These are phyloP conservation scores for Sericinus montela DNA, from an alignment of 2,888 invertebrate species.

Conservation along the genomic window DNA sequence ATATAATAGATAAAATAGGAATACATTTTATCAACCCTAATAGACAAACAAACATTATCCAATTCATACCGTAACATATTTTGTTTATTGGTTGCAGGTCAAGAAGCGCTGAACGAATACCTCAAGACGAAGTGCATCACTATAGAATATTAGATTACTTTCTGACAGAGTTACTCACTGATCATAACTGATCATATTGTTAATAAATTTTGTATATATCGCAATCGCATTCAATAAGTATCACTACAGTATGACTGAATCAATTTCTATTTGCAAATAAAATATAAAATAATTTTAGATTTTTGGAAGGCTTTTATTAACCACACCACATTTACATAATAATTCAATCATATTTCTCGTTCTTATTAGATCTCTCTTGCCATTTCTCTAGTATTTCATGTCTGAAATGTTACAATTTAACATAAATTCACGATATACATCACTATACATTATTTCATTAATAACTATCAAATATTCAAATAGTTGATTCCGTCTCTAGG, in stretches of 20 bases:
- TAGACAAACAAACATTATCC: no score
- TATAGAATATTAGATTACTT: slow-evolving; percentile 88
- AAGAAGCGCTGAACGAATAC: slow-evolving; percentile 96
- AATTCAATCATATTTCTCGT: background rate
- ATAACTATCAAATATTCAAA: no score
- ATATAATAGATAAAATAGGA: no score
- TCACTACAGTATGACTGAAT: background rate
- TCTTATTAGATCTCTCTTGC: background rate
- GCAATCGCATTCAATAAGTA: background rate
- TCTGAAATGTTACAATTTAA: background rate
- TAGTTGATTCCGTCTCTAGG: no score
- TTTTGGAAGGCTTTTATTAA: background rate
- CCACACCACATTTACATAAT: background rate
- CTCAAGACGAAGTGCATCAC: slow-evolving; percentile 96
- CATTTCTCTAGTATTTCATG: background rate
- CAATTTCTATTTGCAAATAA: background rate
- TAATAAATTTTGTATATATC: background rate
- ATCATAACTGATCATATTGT: background rate
- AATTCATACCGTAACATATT: no score
- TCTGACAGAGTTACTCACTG: background rate
- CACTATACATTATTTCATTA: background rate
- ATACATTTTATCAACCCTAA: no score
- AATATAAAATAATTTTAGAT: background rate
- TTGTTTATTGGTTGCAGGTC: slow-evolving; percentile 79
- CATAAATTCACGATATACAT: background rate